Evolutionary conservation across 2,797 vertebrate species (phyloP), one percentile per base, ranked within the genome.

Genomic region (Tarsius wallacei): DNA sequence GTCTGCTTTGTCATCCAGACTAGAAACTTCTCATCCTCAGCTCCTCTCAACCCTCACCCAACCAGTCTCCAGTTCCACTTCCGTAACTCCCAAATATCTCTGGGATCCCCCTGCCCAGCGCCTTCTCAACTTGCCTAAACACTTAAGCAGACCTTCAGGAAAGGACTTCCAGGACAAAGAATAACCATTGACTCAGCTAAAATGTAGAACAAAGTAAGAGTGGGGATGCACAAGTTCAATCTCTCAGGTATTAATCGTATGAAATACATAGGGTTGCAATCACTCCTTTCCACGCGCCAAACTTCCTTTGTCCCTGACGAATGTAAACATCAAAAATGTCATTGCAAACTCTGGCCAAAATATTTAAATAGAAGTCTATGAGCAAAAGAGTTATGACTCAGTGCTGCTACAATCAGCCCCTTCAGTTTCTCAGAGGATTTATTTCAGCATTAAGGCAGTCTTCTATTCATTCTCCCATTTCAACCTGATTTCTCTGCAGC

Each of bases 91-190:
- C 15, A 33, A 0, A 7, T 24, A 14, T 33, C 57, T 55, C 77
- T 7, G 1, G n/a, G 13, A 57, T 33, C 21, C 51, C 53, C n/a
- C 31, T 12, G 0, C 53, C 19, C 66, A 36, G 66, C 6, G 90
- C 84, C 78, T 96, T 90, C 84, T 0, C n/a, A n/a, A 10, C 94
- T 98, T 98, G 97, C 96, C 93, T 97, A 97, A 97, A 94, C 93
- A 84, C 93, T 98, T 96, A 97, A 73, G 71, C 87, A 61, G 68
- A 53, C 61, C 77, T 80, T 90, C 73, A 22, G 78, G 95, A 90
- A 90, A 9, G 64, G 66, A 36, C 21, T 94, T 93, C 90, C 93
- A 96, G 93, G 57, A 42, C 47, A 47, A 95, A 59, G 74, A 90
- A 82, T 22, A 63, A 33, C 36, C 91, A 76, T 15, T 96, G 93